Evolutionary conservation across 2,113 vertebrate genomes (phyloP).

Genomic region (Ranitomeya variabilis): DNA sequence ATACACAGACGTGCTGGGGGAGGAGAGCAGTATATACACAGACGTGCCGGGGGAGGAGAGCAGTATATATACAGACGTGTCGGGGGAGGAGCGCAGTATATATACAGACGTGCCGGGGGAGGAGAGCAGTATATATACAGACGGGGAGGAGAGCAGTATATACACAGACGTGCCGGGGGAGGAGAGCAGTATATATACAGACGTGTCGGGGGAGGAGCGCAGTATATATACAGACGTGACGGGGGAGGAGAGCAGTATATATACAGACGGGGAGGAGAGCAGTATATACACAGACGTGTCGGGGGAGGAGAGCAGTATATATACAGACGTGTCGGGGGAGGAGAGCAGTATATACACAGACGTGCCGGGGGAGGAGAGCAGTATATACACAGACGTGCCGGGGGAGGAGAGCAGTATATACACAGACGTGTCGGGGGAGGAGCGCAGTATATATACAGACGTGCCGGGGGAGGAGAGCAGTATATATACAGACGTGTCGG

Average conservation of each 20-base stretch:
- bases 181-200: neutral
- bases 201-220: neutral
- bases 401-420: neutral
- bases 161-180: too few species aligned
- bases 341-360: neutral
- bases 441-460: neutral
- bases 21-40: neutral
- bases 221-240: too few species aligned
- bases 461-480: neutral
- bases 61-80: neutral
- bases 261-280: too few species aligned
- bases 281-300: neutral
- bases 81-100: neutral
- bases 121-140: neutral
- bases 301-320: neutral
- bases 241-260: neutral
- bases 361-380: neutral
- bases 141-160: too few species aligned
- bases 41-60: neutral
- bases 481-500: neutral
- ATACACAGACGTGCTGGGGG: too few species aligned
- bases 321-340: neutral
- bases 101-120: neutral
- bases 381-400: neutral
- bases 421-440: neutral